phyloP scores from a whole-genome alignment of 2,888 invertebrate genomes.

The Zootermopsis nevadensis region DNA sequence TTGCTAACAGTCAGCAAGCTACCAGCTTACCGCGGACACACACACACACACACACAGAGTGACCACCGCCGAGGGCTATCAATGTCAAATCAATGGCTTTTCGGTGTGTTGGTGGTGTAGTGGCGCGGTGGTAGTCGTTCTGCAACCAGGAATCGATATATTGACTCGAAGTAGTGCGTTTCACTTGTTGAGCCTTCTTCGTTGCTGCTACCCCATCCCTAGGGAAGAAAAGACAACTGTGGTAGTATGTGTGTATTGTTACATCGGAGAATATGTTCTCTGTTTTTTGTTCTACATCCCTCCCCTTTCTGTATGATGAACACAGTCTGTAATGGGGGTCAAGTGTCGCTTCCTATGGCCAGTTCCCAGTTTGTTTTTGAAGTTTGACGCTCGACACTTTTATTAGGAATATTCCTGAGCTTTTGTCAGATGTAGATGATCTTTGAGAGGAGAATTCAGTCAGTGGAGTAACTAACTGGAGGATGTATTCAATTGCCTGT shows the following conservation, averaged over 20 bases:
- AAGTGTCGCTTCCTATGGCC: neutral
- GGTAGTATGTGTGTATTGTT: neutral
- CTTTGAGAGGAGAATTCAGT: too few species aligned
- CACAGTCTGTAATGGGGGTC: neutral
- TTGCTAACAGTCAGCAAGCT: constrained; percentile 27
- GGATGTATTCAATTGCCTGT: too few species aligned
- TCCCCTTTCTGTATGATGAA: neutral
- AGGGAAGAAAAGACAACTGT: neutral
- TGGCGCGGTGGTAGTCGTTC: constrained; percentile 36
- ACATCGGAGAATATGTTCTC: neutral
- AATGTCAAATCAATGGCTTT: constrained; percentile 53
- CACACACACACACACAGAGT: neutral
- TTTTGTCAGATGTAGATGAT: too few species aligned
- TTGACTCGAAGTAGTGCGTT: constrained; percentile 45
- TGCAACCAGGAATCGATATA: constrained; percentile 49
- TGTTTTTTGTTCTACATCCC: neutral
- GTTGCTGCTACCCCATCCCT: constrained; percentile 3
- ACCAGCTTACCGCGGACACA: neutral
- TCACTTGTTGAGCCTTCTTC: constrained; percentile 51
- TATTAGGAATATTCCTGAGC: too few species aligned
- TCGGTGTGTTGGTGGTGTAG: constrained; percentile 45
- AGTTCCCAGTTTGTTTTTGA: too few species aligned
- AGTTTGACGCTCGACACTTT: too few species aligned
- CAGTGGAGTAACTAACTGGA: too few species aligned
- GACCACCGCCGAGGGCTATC: constrained; percentile 51